Conservation (phyloP, 2,888 invertebrate species). For the Hirtodrosophila confusa region DNA sequence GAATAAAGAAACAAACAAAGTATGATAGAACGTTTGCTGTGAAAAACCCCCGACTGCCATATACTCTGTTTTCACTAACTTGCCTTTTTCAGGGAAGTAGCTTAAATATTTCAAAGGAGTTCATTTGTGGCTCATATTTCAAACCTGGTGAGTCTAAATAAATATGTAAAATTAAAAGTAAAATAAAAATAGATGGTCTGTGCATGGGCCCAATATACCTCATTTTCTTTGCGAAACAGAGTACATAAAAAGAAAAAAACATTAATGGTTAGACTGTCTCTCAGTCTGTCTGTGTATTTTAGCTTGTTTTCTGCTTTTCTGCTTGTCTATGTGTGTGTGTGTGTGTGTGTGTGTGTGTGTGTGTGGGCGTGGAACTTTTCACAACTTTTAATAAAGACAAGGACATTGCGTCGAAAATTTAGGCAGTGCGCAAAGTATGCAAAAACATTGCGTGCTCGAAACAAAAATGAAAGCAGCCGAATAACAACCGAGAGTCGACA, state of each 20-base stretch:
- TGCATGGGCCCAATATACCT: no score
- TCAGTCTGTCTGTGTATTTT: slow-evolving; percentile 5
- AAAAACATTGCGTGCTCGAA: slow-evolving; percentile 54
- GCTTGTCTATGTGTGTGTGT: slow-evolving; percentile 1
- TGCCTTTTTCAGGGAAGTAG: no score
- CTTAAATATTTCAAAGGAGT: no score
- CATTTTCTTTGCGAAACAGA: no score
- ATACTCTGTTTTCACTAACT: no score
- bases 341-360: slow-evolving; percentile 13
- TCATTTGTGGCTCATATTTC: no score
- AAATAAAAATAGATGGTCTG: no score
- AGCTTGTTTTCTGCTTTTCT: slow-evolving; percentile 18
- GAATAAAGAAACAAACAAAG: neutral
- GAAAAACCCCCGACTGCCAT: no score
- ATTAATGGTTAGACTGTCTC: slow-evolving; percentile 52
- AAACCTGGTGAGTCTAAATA: no score
- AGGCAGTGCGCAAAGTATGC: slow-evolving; percentile 61
- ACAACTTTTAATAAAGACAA: slow-evolving; percentile 72
- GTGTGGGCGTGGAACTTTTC: slow-evolving; percentile 45
- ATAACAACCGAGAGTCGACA: slow-evolving; percentile 41
- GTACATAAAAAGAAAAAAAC: slow-evolving; percentile 21
- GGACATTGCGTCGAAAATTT: slow-evolving; percentile 65
- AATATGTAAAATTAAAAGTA: no score
- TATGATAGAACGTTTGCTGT: no score
- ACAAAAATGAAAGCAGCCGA: slow-evolving; percentile 55